Conservation (phyloP, 2,888 invertebrate species). For the Listrodromus nycthemerus region DNA sequence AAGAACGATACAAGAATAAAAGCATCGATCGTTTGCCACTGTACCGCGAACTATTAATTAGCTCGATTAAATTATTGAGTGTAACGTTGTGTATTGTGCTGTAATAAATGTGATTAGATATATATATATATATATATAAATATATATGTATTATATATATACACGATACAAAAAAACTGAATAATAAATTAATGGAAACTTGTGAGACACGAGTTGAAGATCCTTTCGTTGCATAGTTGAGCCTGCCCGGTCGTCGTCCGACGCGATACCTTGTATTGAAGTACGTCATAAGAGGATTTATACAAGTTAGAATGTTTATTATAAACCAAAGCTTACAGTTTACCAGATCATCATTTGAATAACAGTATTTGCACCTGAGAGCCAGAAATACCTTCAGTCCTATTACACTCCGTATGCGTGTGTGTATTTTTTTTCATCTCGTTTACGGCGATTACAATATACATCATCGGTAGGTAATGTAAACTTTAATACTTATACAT, state of each 20-base stretch:
- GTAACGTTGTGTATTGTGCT: slow-evolving; percentile 83
- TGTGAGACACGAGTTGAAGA: slow-evolving; percentile 39
- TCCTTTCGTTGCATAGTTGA: not conserved
- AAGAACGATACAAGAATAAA: slow-evolving; percentile 46
- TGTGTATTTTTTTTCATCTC: slow-evolving; percentile 17
- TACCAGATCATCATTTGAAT: slow-evolving; percentile 75
- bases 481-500: slow-evolving; percentile 59
- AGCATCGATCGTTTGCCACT: slow-evolving; percentile 76
- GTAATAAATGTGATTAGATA: slow-evolving; percentile 83
- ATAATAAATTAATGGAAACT: slow-evolving; percentile 63
- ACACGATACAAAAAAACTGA: slow-evolving; percentile 50
- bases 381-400: slow-evolving; percentile 73
- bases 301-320: slow-evolving; percentile 83
- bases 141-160: slow-evolving; percentile 57
- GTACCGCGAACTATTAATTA: slow-evolving; percentile 80
- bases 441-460: slow-evolving; percentile 35
- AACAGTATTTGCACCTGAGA: slow-evolving; percentile 83
- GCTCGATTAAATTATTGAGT: slow-evolving; percentile 83
- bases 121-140: slow-evolving; percentile 59
- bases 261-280: not conserved
- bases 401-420: slow-evolving; percentile 41
- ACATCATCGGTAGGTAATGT: slow-evolving; percentile 47
- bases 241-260: not conserved
- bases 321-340: slow-evolving; percentile 83
- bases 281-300: slow-evolving; percentile 42